phyloP scores from a whole-genome alignment of 2,888 invertebrate species.

The Emmelina monodactyla region DNA sequence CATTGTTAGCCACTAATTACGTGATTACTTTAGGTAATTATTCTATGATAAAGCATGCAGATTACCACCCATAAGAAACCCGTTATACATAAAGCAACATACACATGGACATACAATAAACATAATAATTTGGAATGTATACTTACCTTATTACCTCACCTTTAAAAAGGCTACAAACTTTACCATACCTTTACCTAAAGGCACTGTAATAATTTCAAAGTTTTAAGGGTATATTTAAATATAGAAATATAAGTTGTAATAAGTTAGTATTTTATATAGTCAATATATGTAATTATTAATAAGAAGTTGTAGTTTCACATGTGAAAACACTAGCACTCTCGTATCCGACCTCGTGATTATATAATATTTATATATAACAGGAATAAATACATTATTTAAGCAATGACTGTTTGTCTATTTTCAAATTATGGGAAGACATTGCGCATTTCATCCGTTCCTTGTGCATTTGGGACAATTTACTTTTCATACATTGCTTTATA shows the following conservation, averaged over 20 bases:
- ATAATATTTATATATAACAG: conserved; percentile 53
- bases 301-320: conserved; percentile 61
- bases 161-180: conserved; percentile 44
- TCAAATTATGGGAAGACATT: conserved; percentile 67
- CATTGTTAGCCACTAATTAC: too few relatives aligned
- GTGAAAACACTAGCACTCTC: conserved; percentile 67
- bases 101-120: conserved; percentile 22
- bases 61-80: conserved; percentile 33
- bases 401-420: conserved; percentile 53
- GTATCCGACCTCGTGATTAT: conserved; percentile 54
- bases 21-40: too few relatives aligned
- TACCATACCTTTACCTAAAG: conserved; percentile 55
- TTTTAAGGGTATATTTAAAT: conserved; percentile 39
- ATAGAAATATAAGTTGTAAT: conserved; percentile 31
- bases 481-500: too few relatives aligned
- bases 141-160: conserved; percentile 61
- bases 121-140: conserved; percentile 13
- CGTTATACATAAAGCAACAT: conserved; percentile 38
- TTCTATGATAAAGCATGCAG: conserved; percentile 38
- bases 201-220: conserved; percentile 48
- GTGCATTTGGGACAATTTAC: conserved; percentile 48
- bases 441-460: conserved; percentile 68
- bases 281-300: conserved; percentile 37
- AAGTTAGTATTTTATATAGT: conserved; percentile 59
- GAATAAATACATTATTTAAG: conserved; percentile 59